A percentile compares a stretch with the other conserved stretches of the same genome.
Evolutionary conservation across 2,888 invertebrate genomes (phyloP).

Genomic region (Lithodes maja): DNA sequence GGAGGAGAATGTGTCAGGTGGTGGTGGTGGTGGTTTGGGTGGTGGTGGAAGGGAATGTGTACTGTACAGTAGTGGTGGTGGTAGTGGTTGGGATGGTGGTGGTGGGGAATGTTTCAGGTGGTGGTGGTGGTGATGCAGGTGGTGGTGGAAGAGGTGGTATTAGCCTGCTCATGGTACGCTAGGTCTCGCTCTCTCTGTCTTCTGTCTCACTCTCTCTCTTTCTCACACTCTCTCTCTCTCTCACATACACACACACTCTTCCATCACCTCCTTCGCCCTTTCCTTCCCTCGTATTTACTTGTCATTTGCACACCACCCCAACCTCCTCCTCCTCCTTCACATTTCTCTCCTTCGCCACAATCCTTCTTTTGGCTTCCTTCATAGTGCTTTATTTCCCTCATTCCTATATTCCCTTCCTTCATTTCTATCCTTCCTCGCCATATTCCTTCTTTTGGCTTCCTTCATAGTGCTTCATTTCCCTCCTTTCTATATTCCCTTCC

Average conservation of each 20-base stretch:
- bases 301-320: background rate
- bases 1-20: no score
- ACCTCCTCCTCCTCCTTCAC: background rate
- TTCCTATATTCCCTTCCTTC: background rate
- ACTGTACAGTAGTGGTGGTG: no score
- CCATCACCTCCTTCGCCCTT: background rate
- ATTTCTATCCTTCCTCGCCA: background rate
- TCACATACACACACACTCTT: background rate
- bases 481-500: background rate
- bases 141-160: no score
- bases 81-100: no score
- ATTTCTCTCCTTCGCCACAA: background rate
- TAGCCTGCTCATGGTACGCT: no score
- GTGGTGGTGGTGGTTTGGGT: no score
- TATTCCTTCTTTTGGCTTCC: background rate
- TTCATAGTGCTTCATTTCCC: background rate
- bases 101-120: no score
- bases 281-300: background rate
- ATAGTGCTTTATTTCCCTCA: background rate
- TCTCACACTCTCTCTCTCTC: background rate
- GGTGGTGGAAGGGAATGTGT: no score
- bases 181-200: background rate
- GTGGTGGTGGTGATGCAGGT: no score
- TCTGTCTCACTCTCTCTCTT: background rate
- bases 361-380: background rate